Evolutionary conservation across 2,888 invertebrate genomes (phyloP).

Genomic region (Thereva nobilitata): DNA sequence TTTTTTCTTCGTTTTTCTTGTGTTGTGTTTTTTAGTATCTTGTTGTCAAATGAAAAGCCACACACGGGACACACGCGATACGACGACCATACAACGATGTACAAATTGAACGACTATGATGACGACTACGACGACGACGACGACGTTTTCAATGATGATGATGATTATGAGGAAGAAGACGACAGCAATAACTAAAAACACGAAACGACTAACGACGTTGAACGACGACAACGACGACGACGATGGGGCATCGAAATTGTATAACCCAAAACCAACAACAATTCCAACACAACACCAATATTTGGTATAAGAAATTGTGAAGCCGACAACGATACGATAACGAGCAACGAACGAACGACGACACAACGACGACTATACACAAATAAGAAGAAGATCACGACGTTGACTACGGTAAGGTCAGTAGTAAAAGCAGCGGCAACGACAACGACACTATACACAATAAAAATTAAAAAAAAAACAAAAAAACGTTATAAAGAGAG

Average conservation of each 20-base stretch:
- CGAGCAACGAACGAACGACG: no score
- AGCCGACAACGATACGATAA: no score
- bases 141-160: slow-evolving; percentile 2
- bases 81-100: slow-evolving; percentile 18
- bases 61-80: slow-evolving; percentile 15
- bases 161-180: not conserved
- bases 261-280: not conserved
- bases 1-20: slow-evolving; percentile 3
- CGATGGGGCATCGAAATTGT: not conserved
- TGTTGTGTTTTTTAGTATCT: not conserved
- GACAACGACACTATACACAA: not conserved
- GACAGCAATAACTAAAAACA: slow-evolving; percentile 3
- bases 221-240: slow-evolving; percentile 3
- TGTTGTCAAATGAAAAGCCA: slow-evolving; percentile 15
- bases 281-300: not conserved
- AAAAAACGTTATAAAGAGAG: not conserved
- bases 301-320: not conserved
- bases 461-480: not conserved
- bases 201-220: slow-evolving; percentile 5
- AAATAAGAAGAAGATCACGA: not conserved
- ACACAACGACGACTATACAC: no score
- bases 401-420: not conserved
- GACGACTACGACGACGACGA: not conserved
- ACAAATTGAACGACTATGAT: slow-evolving; percentile 18
- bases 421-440: not conserved